Conservation (phyloP, 1,140 invertebrate species). For the Penaeus japonicus region DNA sequence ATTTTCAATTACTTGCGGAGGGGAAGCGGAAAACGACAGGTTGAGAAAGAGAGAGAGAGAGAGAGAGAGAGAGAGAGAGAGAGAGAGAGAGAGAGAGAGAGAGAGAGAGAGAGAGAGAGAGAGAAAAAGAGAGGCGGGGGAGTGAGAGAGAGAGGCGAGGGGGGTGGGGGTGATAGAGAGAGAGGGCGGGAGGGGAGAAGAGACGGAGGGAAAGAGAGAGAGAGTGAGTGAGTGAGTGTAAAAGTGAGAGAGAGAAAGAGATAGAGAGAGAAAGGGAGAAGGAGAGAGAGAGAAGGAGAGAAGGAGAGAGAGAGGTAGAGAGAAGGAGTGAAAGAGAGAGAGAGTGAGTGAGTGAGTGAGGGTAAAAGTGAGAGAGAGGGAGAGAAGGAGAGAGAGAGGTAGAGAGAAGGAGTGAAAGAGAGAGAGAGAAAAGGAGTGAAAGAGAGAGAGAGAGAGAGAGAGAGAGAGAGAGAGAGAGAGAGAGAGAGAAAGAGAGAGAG, state of each 20-base stretch:
- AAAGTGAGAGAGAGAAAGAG: background rate
- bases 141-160: too few species aligned
- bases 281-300: background rate
- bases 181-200: background rate
- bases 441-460: too few species aligned
- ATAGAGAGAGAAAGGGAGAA: background rate
- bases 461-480: too few species aligned
- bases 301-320: background rate
- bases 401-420: too few species aligned
- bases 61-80: background rate
- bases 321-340: background rate
- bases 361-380: too few species aligned
- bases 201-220: background rate
- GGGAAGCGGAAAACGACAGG: too few species aligned
- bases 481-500: too few species aligned
- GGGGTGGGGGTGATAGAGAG: background rate
- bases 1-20: background rate
- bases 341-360: background rate
- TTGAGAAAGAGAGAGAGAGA: background rate
- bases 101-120: background rate
- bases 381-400: too few species aligned
- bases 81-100: too few species aligned
- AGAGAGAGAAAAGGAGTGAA: too few species aligned
- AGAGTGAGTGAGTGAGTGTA: slow-evolving; percentile 13
- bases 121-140: too few species aligned